Conservation (phyloP, 2,888 invertebrate species). For the Drosophila neutralis region DNA sequence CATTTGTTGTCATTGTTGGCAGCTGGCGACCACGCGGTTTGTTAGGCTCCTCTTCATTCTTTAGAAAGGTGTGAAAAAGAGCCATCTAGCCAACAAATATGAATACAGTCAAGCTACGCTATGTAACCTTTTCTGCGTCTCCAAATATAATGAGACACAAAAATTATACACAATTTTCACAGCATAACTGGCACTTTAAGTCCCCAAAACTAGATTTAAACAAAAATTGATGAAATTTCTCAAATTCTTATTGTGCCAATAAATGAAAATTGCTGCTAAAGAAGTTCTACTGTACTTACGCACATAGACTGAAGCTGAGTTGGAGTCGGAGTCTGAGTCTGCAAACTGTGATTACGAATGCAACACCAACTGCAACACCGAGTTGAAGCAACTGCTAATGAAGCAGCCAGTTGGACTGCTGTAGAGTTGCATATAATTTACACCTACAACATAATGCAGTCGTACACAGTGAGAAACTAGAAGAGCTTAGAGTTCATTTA, state of each 20-base stretch:
- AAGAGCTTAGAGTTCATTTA: background rate
- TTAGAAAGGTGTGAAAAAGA: conserved; percentile 57
- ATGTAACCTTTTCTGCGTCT: background rate
- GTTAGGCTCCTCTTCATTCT: conserved; percentile 28
- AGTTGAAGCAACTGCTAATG: conserved; percentile 56
- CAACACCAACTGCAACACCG: conserved; percentile 4
- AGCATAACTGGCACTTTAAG: background rate
- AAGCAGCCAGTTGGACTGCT: conserved; percentile 31
- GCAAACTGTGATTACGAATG: conserved; percentile 23
- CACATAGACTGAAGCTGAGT: conserved; percentile 4
- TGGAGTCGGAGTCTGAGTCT: background rate
- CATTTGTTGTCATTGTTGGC: conserved; percentile 64
- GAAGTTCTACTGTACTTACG: conserved; percentile 5
- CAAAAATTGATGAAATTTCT: background rate
- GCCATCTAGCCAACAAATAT: conserved; percentile 1
- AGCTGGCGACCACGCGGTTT: conserved; percentile 31
- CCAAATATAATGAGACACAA: background rate
- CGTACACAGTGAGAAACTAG: conserved; percentile 37
- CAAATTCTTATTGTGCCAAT: background rate
- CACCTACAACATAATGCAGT: conserved; percentile 48
- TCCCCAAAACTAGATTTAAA: background rate
- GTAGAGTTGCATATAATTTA: conserved; percentile 49
- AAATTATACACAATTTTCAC: background rate
- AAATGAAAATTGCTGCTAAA: accelerated
- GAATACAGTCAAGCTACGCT: background rate